A percentile compares a stretch with the other conserved stretches of the same genome.
Conservation (phyloP, 2,888 invertebrate genomes). For the Acleris sparsana region DNA sequence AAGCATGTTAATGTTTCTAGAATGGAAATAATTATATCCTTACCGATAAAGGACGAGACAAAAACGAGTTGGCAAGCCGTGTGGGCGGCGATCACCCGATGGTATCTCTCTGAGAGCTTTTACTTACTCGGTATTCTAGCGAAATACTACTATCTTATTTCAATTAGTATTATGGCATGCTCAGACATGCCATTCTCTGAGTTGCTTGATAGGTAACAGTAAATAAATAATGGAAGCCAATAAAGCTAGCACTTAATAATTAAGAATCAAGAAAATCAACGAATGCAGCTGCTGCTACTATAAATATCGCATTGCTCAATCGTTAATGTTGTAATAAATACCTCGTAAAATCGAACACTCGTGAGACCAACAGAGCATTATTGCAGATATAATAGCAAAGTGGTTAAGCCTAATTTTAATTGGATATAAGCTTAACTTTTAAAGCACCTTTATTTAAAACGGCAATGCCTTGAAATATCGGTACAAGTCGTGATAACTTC, state of each 20-base stretch:
- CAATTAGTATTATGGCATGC: neutral
- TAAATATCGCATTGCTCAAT: slow-evolving; percentile 54
- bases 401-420: slow-evolving; percentile 9
- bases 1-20: slow-evolving; percentile 32
- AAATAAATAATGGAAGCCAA: slow-evolving; percentile 20
- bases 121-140: slow-evolving; percentile 41
- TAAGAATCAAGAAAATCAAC: slow-evolving; percentile 48
- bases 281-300: slow-evolving; percentile 54
- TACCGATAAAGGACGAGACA: slow-evolving; percentile 68
- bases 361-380: slow-evolving; percentile 45
- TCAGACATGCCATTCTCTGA: too few species aligned
- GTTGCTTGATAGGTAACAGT: neutral
- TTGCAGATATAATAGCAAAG: slow-evolving; percentile 19
- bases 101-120: slow-evolving; percentile 59
- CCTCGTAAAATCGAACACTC: slow-evolving; percentile 55
- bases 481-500: slow-evolving; percentile 11
- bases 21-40: slow-evolving; percentile 46
- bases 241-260: slow-evolving; percentile 43
- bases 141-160: neutral
- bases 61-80: slow-evolving; percentile 56
- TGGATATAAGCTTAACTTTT: neutral
- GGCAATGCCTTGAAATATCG: neutral
- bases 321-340: slow-evolving; percentile 56
- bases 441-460: too few species aligned
- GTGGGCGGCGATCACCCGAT: slow-evolving; percentile 69